Evolutionary conservation across 2,888 invertebrate genomes (phyloP).

Genomic region (Ectemnius cavifrons): DNA sequence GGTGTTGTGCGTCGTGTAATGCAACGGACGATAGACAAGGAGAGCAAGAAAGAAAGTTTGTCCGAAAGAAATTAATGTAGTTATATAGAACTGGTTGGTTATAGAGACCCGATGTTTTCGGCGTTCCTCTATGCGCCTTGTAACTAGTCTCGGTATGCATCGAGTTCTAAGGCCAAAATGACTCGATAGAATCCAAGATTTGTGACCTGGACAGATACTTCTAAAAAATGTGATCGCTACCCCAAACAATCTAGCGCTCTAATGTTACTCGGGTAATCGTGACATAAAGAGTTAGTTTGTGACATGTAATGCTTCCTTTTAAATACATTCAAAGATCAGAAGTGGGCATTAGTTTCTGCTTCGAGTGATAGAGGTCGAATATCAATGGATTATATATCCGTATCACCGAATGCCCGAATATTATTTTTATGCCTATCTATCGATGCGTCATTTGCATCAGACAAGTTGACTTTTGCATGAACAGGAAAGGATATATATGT

Average conservation of each 20-base stretch:
- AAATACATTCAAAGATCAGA: background rate
- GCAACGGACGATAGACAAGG: conserved; percentile 10
- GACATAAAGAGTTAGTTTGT: conserved; percentile 11
- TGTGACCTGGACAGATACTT: conserved; percentile 16
- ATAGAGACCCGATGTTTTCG: conserved; percentile 37
- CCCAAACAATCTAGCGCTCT: conserved; percentile 23
- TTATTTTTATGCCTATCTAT: background rate
- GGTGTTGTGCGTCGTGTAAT: background rate
- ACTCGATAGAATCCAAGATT: conserved; percentile 27
- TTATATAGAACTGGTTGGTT: conserved; percentile 56
- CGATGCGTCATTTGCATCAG: conserved; percentile 27
- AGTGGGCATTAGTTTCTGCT: too few species aligned
- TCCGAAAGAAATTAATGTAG: conserved; percentile 15
- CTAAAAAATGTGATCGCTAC: conserved; percentile 30
- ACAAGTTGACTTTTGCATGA: conserved; percentile 15
- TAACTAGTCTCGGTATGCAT: conserved; percentile 50
- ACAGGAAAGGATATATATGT: too few species aligned
- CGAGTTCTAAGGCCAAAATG: conserved; percentile 52
- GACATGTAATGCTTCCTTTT: background rate
- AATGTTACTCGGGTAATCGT: conserved; percentile 57
- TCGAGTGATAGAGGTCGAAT: too few species aligned
- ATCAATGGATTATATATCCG: too few species aligned
- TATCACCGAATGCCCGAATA: too few species aligned
- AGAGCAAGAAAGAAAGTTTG: conserved; percentile 12
- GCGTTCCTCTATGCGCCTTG: conserved; percentile 5